Conservation (phyloP, 2,113 vertebrate genomes). For the Percopsis transmontana region DNA sequence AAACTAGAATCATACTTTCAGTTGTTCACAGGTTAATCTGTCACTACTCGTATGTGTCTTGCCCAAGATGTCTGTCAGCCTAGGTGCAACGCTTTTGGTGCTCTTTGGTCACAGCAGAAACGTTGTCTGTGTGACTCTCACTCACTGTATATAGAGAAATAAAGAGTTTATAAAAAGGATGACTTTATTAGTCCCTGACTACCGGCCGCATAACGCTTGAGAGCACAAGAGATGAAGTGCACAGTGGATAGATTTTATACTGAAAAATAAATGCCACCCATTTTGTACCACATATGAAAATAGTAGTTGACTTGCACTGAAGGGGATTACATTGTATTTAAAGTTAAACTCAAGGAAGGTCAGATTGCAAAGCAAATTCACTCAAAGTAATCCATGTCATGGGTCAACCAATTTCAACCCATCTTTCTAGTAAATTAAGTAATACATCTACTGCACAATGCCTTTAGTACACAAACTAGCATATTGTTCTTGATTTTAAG, state of each 20-base stretch:
- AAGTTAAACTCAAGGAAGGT: too few relatives aligned
- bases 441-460: too few relatives aligned
- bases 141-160: constrained; percentile 67
- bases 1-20: background rate
- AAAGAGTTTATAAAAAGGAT: constrained; percentile 61
- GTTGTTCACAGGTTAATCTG: constrained; percentile 28
- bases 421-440: too few relatives aligned
- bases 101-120: constrained; percentile 44
- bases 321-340: too few relatives aligned
- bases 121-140: constrained; percentile 50
- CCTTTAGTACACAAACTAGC: too few relatives aligned
- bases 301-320: background rate
- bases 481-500: too few relatives aligned
- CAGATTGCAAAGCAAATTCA: too few relatives aligned
- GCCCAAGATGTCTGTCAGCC: constrained; percentile 23
- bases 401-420: too few relatives aligned
- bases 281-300: background rate
- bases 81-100: constrained; percentile 24
- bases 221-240: too few relatives aligned
- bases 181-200: constrained; percentile 28
- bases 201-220: background rate
- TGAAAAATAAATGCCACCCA: background rate
- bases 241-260: background rate
- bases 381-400: too few relatives aligned
- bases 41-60: constrained; percentile 25